Percentiles rank a stretch among this genome's conserved stretches.
phyloP scores from a whole-genome alignment of 30 jellyfish, hydroid and myxozoan species.

The Aurelia coerulea region DNA sequence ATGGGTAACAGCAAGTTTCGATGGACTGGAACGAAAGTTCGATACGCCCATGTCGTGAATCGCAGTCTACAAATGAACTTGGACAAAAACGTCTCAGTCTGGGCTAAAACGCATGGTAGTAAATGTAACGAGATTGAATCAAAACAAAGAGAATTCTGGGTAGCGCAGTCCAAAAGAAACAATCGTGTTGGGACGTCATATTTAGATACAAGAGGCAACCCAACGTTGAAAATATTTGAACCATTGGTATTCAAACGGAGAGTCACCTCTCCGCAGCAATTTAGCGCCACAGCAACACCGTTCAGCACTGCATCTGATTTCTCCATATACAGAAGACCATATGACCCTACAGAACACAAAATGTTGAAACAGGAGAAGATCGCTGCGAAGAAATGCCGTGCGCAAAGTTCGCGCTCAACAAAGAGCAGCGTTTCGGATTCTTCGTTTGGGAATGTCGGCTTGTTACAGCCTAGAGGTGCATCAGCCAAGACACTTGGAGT shows the following conservation, averaged over 20 bases:
- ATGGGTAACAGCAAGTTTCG: constrained; percentile 89
- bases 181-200: constrained; percentile 60
- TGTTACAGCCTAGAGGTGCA: not conserved
- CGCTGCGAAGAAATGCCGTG: not conserved
- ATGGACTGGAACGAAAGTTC: constrained; percentile 84
- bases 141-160: constrained; percentile 73
- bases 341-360: constrained; percentile 42
- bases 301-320: constrained; percentile 66
- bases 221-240: constrained; percentile 45
- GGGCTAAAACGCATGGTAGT: constrained; percentile 85
- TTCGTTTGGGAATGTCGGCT: not conserved
- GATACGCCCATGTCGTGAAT: constrained; percentile 87
- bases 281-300: constrained; percentile 51
- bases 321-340: constrained; percentile 59
- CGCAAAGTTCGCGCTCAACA: constrained; percentile 8
- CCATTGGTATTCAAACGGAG: constrained; percentile 31
- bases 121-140: constrained; percentile 81
- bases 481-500: constrained; percentile 4
- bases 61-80: constrained; percentile 75
- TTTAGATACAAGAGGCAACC: constrained; percentile 49
- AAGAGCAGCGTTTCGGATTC: not conserved
- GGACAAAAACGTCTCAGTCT: constrained; percentile 63
- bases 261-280: constrained; percentile 36
- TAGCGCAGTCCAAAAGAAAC: constrained; percentile 64
- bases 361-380: not conserved